phyloP scores from a whole-genome alignment of 1,140 invertebrate genomes.

The Sitobion miscanthi region DNA sequence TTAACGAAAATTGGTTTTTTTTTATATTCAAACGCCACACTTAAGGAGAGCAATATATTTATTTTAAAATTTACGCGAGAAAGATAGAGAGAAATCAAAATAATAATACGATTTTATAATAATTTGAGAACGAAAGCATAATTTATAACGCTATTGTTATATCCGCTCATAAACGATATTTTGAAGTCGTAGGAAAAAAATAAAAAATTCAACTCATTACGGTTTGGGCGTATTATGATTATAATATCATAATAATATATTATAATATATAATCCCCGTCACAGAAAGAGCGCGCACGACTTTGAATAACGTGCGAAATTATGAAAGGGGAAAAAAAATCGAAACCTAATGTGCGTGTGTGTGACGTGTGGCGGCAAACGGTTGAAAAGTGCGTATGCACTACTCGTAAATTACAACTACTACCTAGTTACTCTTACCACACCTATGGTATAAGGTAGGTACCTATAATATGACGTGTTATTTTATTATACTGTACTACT shows the following conservation, averaged over 20 bases:
- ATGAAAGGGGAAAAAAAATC: conserved; percentile 35
- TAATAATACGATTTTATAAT: neutral
- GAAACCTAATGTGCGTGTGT: conserved; percentile 37
- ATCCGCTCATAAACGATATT: neutral
- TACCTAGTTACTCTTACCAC: neutral
- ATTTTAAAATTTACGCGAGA: neutral
- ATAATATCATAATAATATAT: conserved; percentile 5
- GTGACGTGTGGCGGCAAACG: conserved; percentile 22
- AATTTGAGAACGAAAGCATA: neutral
- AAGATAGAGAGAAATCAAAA: neutral
- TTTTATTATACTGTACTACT: too few species aligned
- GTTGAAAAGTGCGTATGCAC: neutral
- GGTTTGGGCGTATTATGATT: neutral
- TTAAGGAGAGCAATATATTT: neutral
- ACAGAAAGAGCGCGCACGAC: neutral
- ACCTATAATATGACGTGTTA: neutral
- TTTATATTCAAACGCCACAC: neutral
- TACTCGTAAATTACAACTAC: neutral
- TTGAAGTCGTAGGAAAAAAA: neutral
- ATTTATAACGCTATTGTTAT: neutral
- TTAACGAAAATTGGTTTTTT: neutral
- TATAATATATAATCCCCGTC: neutral
- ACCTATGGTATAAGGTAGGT: neutral
- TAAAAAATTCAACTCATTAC: neutral
- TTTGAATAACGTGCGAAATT: neutral